Conservation (phyloP, 2,888 invertebrate genomes). For the Drosophila trichaetosa region DNA sequence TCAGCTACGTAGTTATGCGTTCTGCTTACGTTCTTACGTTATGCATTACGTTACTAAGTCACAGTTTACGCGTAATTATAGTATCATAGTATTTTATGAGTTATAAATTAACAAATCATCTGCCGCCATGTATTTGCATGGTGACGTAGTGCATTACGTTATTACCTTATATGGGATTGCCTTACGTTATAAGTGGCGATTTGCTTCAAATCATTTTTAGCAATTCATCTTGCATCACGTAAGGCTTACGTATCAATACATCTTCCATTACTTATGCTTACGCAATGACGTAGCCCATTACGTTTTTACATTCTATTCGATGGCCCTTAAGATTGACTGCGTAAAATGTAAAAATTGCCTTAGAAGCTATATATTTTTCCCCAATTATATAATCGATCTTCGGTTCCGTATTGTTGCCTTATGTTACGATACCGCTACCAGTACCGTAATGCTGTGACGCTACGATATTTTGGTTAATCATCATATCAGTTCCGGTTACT, state of each 20-base stretch:
- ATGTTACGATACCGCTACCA: background rate
- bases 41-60: background rate
- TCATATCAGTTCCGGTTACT: background rate
- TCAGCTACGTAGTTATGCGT: background rate
- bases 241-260: background rate
- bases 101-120: background rate
- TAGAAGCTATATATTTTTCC: background rate
- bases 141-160: background rate
- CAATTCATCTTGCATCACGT: background rate
- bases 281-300: background rate
- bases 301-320: background rate
- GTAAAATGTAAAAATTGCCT: background rate
- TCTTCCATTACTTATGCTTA: background rate
- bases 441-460: background rate
- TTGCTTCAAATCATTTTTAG: background rate
- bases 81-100: background rate
- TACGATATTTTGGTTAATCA: background rate
- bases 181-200: background rate
- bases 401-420: background rate
- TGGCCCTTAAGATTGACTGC: background rate
- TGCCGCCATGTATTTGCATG: background rate
- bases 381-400: background rate
- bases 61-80: background rate
- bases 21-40: conserved; percentile 20
- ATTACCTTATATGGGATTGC: background rate